Conservation (phyloP, 2,113 vertebrate genomes). For the Falco punctatus region DNA sequence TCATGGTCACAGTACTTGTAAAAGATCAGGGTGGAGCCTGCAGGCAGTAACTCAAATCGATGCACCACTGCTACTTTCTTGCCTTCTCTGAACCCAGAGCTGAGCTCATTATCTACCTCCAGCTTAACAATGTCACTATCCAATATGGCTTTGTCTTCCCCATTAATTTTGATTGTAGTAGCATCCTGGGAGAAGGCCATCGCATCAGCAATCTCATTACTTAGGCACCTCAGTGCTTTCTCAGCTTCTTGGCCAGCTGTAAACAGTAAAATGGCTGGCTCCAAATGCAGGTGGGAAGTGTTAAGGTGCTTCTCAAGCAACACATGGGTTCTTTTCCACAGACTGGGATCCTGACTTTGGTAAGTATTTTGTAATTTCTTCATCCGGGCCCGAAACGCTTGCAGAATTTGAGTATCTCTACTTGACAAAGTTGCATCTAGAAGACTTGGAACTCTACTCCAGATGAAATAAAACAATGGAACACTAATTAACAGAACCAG, state of each 20-base stretch:
- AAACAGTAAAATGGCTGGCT: constrained; percentile 89
- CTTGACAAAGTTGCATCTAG: not conserved
- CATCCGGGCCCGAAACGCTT: constrained; percentile 75
- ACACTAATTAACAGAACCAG: not conserved
- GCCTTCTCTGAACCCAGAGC: constrained; percentile 78
- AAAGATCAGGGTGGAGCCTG: constrained; percentile 91
- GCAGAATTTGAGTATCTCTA: constrained; percentile 45
- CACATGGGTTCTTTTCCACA: constrained; percentile 84
- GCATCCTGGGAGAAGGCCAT: constrained; percentile 82
- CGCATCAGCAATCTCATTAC: constrained; percentile 80
- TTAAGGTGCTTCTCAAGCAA: constrained; percentile 84
- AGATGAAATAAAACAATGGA: not conserved
- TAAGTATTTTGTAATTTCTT: constrained; percentile 73
- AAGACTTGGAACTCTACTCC: not conserved
- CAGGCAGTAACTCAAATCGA: constrained; percentile 88
- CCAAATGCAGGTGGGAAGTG: constrained; percentile 64
- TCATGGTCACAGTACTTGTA: constrained; percentile 99
- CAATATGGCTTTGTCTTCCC: constrained; percentile 69
- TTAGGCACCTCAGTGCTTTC: constrained; percentile 84
- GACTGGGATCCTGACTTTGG: constrained; percentile 79
- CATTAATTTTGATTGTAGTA: constrained; percentile 82
- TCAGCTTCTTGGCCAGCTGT: constrained; percentile 83
- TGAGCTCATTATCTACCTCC: constrained; percentile 84
- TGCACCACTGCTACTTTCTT: constrained; percentile 88
- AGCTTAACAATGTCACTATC: constrained; percentile 87